phyloP scores from a whole-genome alignment of 2,113 vertebrate species.

The Nothobranchius kuhntae region DNA sequence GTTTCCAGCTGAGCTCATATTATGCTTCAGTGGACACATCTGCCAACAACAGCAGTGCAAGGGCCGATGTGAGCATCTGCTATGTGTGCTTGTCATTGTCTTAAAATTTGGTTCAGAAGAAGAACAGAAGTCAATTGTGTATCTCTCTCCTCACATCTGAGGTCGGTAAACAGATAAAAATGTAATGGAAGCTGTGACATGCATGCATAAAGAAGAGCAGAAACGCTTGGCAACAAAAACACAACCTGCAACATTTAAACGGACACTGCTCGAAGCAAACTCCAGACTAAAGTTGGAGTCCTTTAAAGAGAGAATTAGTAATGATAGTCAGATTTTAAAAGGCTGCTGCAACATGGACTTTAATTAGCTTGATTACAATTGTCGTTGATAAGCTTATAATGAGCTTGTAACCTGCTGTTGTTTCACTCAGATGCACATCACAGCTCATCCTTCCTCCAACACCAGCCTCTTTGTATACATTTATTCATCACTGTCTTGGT shows the following conservation, averaged over 20 bases:
- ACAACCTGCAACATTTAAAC: slow-evolving; percentile 27
- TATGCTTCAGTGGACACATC: slow-evolving; percentile 51
- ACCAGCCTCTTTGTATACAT: slow-evolving; percentile 1
- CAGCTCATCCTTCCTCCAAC: neutral
- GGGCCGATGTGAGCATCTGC: slow-evolving; percentile 33
- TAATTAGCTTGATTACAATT: slow-evolving; percentile 54
- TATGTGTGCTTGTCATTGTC: slow-evolving; percentile 8
- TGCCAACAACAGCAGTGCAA: slow-evolving; percentile 18
- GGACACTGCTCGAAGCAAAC: slow-evolving; percentile 37
- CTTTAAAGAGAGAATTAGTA: slow-evolving; percentile 4
- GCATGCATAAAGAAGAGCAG: neutral
- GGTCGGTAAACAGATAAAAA: slow-evolving; percentile 37
- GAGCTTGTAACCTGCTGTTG: slow-evolving; percentile 21
- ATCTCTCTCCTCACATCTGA: slow-evolving; percentile 25
- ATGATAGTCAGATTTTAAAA: slow-evolving; percentile 2
- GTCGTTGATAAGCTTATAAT: slow-evolving; percentile 33
- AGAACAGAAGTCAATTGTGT: slow-evolving; percentile 38
- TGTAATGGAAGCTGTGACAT: neutral
- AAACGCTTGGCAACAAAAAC: neutral
- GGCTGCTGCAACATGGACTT: slow-evolving; percentile 2
- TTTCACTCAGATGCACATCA: slow-evolving; percentile 20
- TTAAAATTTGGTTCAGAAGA: slow-evolving; percentile 19
- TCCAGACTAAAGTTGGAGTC: slow-evolving; percentile 16
- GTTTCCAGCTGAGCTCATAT: slow-evolving; percentile 49
- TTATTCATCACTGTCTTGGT: slow-evolving; percentile 1